These are phyloP conservation scores for Diloba caeruleocephala DNA, from an alignment of 2,888 invertebrate species.

Conservation along the genomic window DNA sequence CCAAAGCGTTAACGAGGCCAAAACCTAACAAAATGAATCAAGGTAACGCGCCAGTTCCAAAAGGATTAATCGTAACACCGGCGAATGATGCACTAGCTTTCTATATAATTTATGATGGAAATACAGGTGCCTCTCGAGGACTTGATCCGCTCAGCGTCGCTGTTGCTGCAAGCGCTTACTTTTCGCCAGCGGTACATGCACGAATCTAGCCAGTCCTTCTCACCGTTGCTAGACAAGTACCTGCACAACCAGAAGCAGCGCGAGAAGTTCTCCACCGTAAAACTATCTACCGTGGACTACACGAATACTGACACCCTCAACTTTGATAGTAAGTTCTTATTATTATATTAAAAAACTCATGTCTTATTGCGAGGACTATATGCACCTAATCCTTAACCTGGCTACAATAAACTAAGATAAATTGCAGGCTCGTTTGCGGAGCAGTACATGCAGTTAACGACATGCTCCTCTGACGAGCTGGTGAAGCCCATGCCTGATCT, in stretches of 20 bases:
- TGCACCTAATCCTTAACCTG: background rate
- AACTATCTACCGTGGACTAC: slow-evolving; percentile 2
- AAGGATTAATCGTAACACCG: no score
- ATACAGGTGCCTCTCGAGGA: slow-evolving; percentile 96
- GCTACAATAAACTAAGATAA: slow-evolving; percentile 12
- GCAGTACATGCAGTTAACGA: slow-evolving; percentile 62
- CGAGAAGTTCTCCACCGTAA: slow-evolving; percentile 15
- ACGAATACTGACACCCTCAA: background rate
- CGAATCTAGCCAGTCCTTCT: slow-evolving; percentile 94
- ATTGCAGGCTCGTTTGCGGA: slow-evolving; percentile 60
- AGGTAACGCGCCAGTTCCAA: no score
- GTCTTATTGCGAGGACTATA: no score
- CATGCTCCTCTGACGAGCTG: slow-evolving; percentile 67
- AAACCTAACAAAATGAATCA: no score
- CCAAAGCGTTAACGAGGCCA: no score
- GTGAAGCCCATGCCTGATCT: slow-evolving; percentile 20
- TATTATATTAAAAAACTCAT: no score
- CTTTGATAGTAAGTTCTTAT: slow-evolving; percentile 39
- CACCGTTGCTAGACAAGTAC: slow-evolving; percentile 90
- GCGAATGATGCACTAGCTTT: no score
- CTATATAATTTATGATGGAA: background rate
- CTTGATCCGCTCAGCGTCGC: slow-evolving; percentile 94
- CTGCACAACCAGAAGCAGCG: slow-evolving; percentile 51
- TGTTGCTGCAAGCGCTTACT: slow-evolving; percentile 94
- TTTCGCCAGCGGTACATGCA: slow-evolving; percentile 97